Percentiles rank a stretch among this genome's conserved stretches.
Conservation (phyloP, 2,113 vertebrate species). For the Eubucco bourcierii region DNA sequence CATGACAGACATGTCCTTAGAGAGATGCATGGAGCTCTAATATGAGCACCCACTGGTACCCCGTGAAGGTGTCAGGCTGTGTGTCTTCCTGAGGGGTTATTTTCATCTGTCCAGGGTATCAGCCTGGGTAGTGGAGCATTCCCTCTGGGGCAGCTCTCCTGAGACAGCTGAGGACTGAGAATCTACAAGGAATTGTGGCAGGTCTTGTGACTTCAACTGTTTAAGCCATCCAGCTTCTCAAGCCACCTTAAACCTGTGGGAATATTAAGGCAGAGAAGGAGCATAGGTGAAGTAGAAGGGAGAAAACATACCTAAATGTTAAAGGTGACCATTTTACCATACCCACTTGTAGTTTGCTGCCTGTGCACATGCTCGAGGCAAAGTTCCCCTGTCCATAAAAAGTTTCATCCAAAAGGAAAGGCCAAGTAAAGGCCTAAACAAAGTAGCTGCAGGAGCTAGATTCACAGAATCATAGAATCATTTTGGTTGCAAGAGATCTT, state of each 20-base stretch:
- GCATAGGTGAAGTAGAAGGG: background rate
- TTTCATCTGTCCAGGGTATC: fast-evolving
- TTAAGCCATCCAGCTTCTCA: background rate
- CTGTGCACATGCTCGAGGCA: fast-evolving
- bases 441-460: background rate
- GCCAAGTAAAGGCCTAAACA: background rate
- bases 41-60: fast-evolving
- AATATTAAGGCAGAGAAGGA: background rate
- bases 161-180: background rate
- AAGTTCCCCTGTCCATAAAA: fast-evolving
- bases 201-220: too few species aligned
- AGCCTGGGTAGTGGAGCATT: fast-evolving
- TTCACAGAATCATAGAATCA: too few species aligned
- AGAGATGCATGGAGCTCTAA: background rate
- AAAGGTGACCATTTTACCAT: fast-evolving
- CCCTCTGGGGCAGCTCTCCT: fast-evolving
- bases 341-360: too few species aligned
- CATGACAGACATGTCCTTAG: fast-evolving
- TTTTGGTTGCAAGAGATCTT: too few species aligned
- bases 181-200: fast-evolving
- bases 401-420: background rate
- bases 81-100: fast-evolving
- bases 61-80: fast-evolving
- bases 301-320: fast-evolving
- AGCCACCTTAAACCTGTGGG: background rate